Evolutionary conservation across 1,140 invertebrate genomes (phyloP).

Genomic region (Asbolus verrucosus): DNA sequence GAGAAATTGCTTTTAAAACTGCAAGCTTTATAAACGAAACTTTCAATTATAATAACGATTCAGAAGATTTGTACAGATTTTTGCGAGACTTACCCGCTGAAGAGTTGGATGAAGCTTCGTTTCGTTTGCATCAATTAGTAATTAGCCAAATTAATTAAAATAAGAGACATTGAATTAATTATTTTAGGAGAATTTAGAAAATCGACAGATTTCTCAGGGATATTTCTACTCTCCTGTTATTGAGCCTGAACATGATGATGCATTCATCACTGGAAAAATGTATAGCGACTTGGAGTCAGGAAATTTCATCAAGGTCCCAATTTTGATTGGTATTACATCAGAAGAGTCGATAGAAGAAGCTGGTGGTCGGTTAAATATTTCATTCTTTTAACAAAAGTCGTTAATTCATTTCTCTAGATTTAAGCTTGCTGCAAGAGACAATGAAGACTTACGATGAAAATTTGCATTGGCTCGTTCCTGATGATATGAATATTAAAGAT

Average conservation of each 20-base stretch:
- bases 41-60: constrained; percentile 8
- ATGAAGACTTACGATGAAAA: not conserved
- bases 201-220: constrained; percentile 3
- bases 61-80: not conserved
- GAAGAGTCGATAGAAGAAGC: constrained; percentile 67
- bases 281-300: constrained; percentile 61
- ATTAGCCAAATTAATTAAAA: not conserved
- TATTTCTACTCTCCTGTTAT: constrained; percentile 38
- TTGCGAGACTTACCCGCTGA: not conserved
- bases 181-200: constrained; percentile 7
- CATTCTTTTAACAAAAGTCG: too few relatives aligned
- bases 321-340: constrained; percentile 71
- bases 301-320: constrained; percentile 68
- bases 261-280: constrained; percentile 63
- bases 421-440: not conserved
- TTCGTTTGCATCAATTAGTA: not conserved
- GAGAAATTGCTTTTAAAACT: not conserved
- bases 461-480: not conserved
- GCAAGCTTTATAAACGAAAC: not conserved
- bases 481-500: not conserved
- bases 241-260: constrained; percentile 52
- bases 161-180: not conserved
- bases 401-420: not conserved
- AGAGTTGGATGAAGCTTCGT: not conserved
- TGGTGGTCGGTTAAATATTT: not conserved